These are phyloP conservation scores for Bilobella aurantiaca DNA, from an alignment of 1,140 invertebrate species.

Conservation along the genomic window DNA sequence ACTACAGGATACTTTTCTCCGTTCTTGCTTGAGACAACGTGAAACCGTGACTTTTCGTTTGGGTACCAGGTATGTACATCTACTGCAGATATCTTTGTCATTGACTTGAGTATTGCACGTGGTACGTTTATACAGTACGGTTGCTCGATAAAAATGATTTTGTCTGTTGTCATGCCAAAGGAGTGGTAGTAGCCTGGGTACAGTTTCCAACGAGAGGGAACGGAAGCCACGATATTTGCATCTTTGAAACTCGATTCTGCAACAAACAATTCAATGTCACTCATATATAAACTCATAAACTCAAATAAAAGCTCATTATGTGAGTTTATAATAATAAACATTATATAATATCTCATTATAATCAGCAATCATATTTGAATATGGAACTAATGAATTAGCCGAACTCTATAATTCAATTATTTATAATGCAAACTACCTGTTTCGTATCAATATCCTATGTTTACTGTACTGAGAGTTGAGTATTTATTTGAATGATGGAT, in stretches of 20 bases:
- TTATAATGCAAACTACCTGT: too few relatives aligned
- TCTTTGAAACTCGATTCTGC: constrained; percentile 30
- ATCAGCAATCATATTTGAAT: too few relatives aligned
- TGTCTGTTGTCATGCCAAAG: constrained; percentile 47
- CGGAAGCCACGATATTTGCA: constrained; percentile 36
- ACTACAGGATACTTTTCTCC: constrained; percentile 40
- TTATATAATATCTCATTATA: too few relatives aligned
- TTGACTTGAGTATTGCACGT: constrained; percentile 38
- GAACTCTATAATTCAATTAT: too few relatives aligned
- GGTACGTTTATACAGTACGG: constrained; percentile 41
- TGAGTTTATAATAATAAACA: too few relatives aligned
- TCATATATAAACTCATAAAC: too few relatives aligned
- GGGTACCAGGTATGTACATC: constrained; percentile 44
- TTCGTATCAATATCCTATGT: too few relatives aligned
- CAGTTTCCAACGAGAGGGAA: constrained; percentile 39
- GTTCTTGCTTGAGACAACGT: constrained; percentile 41
- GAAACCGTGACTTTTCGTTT: constrained; percentile 40
- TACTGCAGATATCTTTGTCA: constrained; percentile 38
- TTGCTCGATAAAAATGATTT: constrained; percentile 45
- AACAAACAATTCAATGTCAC: too few relatives aligned
- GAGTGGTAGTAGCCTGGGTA: constrained; percentile 45
- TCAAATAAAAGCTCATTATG: too few relatives aligned
- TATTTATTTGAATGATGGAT: too few relatives aligned
- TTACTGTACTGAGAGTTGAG: too few relatives aligned
- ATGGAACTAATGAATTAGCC: too few relatives aligned